Percentiles rank a stretch among this genome's conserved stretches.
Conservation (phyloP, 1,140 invertebrate genomes). For the Nilaparvata lugens region DNA sequence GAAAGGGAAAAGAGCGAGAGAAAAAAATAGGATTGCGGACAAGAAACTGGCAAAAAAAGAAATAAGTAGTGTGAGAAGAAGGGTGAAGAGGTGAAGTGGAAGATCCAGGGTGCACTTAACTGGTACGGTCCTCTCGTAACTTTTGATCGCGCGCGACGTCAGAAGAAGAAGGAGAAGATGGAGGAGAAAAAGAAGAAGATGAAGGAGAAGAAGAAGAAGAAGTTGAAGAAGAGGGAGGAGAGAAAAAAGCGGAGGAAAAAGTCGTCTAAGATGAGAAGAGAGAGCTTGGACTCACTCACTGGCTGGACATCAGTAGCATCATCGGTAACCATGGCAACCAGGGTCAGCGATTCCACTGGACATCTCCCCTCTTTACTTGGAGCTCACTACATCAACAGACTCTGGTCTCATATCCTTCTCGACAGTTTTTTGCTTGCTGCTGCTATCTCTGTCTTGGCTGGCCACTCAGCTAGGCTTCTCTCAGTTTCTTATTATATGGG, state of each 20-base stretch:
- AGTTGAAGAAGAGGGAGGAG: constrained; percentile 3
- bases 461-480: no score
- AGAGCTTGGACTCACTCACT: no score
- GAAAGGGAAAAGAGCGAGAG: not conserved
- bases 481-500: no score
- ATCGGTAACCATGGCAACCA: constrained; percentile 11
- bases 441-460: no score
- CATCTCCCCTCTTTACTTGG: constrained; percentile 1
- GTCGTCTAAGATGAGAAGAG: constrained; percentile 13
- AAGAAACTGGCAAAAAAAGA: not conserved
- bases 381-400: no score
- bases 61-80: not conserved
- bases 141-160: not conserved
- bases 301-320: constrained; percentile 8
- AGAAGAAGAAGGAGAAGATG: not conserved
- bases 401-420: no score
- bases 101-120: not conserved
- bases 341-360: constrained; percentile 14
- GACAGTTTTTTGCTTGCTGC: no score
- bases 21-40: no score
- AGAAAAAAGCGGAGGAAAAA: not conserved
- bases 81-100: not conserved
- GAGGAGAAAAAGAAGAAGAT: constrained; percentile 1
- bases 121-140: not conserved
- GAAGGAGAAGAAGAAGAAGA: not conserved